These are phyloP conservation scores for Pantherophis alleghaniensis DNA, from an alignment of 2,797 vertebrate species.

Conservation along the genomic window DNA sequence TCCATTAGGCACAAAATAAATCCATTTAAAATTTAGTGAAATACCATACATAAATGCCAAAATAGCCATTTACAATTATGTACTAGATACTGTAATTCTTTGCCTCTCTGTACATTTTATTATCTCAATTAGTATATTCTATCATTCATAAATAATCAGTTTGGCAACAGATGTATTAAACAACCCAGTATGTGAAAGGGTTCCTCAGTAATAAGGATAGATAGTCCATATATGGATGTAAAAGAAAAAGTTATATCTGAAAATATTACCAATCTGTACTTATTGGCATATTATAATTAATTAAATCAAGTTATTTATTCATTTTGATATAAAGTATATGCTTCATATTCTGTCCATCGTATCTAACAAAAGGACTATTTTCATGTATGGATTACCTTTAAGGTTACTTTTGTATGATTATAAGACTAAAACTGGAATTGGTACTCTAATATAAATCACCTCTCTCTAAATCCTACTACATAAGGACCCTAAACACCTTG, in stretches of 20 bases:
- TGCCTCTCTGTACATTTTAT: background rate
- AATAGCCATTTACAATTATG: background rate
- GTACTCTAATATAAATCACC: background rate
- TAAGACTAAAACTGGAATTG: background rate
- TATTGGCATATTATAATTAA: background rate
- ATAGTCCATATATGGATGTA: background rate
- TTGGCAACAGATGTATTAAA: background rate
- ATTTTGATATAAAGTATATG: background rate
- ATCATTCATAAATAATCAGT: background rate
- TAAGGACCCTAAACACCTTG: background rate
- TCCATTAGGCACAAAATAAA: background rate
- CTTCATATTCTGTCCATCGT: background rate
- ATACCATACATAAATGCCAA: background rate
- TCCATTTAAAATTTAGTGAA: background rate
- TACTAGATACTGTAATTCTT: background rate
- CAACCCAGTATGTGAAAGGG: background rate
- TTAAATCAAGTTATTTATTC: background rate
- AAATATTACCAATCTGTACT: background rate
- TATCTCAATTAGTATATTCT: background rate
- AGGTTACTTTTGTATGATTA: background rate
- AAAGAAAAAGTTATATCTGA: background rate
- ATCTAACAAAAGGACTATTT: background rate
- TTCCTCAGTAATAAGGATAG: background rate
- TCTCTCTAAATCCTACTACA: background rate
- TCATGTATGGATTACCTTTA: background rate